Evolutionary conservation across 1,140 invertebrate species (phyloP).

Genomic region (Drosophila bipectinata): DNA sequence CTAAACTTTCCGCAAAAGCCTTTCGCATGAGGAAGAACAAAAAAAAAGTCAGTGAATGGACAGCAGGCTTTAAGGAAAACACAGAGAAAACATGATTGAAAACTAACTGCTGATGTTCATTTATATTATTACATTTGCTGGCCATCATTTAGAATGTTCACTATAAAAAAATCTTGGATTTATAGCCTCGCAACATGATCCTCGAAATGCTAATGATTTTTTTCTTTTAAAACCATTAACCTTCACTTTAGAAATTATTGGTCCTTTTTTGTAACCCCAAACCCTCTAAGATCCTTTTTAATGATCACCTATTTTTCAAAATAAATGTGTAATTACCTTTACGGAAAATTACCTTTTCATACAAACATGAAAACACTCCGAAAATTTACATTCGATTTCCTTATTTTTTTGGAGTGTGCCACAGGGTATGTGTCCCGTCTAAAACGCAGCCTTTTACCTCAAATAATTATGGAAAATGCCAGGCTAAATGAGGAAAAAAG

Average conservation of each 20-base stretch:
- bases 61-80: neutral
- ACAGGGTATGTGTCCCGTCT: slow-evolving; percentile 67
- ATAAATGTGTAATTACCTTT: slow-evolving; percentile 1
- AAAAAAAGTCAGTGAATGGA: slow-evolving; percentile 1
- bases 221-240: neutral
- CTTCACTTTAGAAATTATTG: neutral
- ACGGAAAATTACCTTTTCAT: neutral
- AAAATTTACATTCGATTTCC: neutral
- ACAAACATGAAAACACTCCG: neutral
- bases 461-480: slow-evolving; percentile 80
- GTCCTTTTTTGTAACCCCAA: neutral
- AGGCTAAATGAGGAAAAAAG: slow-evolving; percentile 38
- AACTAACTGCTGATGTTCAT: slow-evolving; percentile 74
- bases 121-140: slow-evolving; percentile 70
- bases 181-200: neutral
- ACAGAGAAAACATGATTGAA: slow-evolving; percentile 56
- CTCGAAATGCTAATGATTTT: neutral
- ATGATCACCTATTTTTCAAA: neutral
- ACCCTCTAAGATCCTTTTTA: neutral
- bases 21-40: slow-evolving; percentile 31
- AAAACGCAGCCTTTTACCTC: slow-evolving; percentile 69
- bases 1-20: slow-evolving; percentile 22
- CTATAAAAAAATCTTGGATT: neutral
- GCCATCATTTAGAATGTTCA: slow-evolving; percentile 23
- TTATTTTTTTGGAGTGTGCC: slow-evolving; percentile 12